Base-by-base conservation (phyloP, 2,113 vertebrate genomes). In the Felis chaus region DNA sequence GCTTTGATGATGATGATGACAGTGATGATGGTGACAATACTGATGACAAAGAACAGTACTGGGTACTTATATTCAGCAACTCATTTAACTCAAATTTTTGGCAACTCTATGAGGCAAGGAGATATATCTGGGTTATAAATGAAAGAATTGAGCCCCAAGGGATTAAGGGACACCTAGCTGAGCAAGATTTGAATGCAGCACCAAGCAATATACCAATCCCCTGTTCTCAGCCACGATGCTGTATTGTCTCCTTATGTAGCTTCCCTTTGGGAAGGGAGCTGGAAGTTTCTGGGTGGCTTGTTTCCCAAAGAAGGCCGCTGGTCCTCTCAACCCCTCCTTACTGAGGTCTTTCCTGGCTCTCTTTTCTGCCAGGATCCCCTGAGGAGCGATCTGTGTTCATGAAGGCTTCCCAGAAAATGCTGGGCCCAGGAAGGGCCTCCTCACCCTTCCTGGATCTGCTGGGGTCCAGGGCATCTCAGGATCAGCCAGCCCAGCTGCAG, bases 381-480 rank as follows among this genome's bases (percentile, higher is more conserved):
- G 98, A 98, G 73, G 98, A 98, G 95, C 97, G 98, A 3, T 94
- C 94, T 39, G 89, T 97, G 5, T 98, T 98, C 93, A 80, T 92
- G 85, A 98, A 98, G 90, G 98, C 98, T 23, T 97, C 92, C 53
- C 21, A 16, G 55, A 96, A 91, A 21, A 61, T 95, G 71, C 79
- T 98, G 68, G 90, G 48, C 55, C 33, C 57, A 1, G 36, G 61
- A 27, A 81, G 94, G 86, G n/a, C 91, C 66, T 95, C 95, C 27
- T 96, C 66, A 2, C 27, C 86, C 33, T 95, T 97, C 61, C 79
- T 76, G 50, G 65, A 97, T 41, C 96, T 98, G 25, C 57, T 98
- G 13, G 68, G 71, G 13, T 96, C 97, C 0, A 69, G 57, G 41
- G 89, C 12, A 16, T 14, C 79, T 9, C 14, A 55, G 92, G 27